phyloP scores from a whole-genome alignment of 2,797 vertebrate genomes.

The Bovichtus diacanthus region DNA sequence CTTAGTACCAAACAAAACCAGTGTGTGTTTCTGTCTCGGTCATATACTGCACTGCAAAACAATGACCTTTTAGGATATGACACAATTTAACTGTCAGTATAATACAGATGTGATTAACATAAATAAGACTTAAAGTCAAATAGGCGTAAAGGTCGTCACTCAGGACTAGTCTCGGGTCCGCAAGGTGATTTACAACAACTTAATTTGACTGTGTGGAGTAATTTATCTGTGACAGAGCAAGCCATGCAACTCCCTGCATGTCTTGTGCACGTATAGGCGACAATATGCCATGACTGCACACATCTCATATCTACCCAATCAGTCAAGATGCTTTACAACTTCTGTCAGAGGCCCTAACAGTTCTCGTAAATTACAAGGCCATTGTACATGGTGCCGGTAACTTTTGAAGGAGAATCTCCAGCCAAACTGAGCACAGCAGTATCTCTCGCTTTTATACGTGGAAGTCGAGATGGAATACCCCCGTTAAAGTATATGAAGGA shows the following conservation, averaged over 20 bases:
- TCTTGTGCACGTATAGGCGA: slow-evolving; percentile 63
- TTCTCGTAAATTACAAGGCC: slow-evolving; percentile 81
- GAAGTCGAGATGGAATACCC: slow-evolving; percentile 37
- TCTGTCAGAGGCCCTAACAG: slow-evolving; percentile 81
- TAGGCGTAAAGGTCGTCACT: slow-evolving; percentile 86
- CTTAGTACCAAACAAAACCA: slow-evolving; percentile 35
- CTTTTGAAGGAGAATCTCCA: slow-evolving; percentile 84
- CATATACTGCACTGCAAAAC: slow-evolving; percentile 47
- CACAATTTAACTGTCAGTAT: slow-evolving; percentile 75
- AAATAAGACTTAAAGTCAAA: slow-evolving; percentile 85
- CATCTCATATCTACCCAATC: slow-evolving; percentile 81
- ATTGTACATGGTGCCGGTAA: slow-evolving; percentile 83
- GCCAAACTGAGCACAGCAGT: slow-evolving; percentile 56
- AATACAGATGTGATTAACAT: slow-evolving; percentile 83
- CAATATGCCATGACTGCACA: slow-evolving; percentile 82
- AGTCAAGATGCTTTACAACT: slow-evolving; percentile 86
- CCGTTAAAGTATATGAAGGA: slow-evolving; percentile 44
- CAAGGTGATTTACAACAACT: slow-evolving; percentile 81
- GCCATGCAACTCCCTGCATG: slow-evolving; percentile 71
- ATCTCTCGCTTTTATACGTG: slow-evolving; percentile 48
- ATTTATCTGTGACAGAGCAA: slow-evolving; percentile 80
- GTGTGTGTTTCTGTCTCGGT: slow-evolving; percentile 28
- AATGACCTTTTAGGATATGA: slow-evolving; percentile 77
- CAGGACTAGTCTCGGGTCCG: slow-evolving; percentile 73
- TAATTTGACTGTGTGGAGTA: slow-evolving; percentile 82